Evolutionary conservation across 2,113 vertebrate species (phyloP).

Genomic region (Azemiops feae): DNA sequence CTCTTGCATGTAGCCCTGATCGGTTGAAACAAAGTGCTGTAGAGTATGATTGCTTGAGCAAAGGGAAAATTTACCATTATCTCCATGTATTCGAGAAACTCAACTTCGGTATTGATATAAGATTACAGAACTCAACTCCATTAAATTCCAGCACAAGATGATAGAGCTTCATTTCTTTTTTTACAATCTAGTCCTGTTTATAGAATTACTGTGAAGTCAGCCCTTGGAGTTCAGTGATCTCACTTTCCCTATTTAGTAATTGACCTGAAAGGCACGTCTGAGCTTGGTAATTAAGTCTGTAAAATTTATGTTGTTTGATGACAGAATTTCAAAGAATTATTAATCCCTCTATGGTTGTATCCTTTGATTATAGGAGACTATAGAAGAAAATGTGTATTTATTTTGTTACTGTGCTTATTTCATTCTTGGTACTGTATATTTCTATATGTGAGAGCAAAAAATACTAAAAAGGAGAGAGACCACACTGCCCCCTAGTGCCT

Average conservation of each 20-base stretch:
- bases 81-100: neutral
- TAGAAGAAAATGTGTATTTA: neutral
- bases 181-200: neutral
- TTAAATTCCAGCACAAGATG: neutral
- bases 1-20: neutral
- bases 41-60: neutral
- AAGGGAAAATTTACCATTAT: neutral
- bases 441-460: neutral
- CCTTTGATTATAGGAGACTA: neutral
- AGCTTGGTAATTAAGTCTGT: neutral
- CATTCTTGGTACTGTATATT: neutral
- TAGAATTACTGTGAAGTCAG: neutral
- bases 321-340: neutral
- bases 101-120: neutral
- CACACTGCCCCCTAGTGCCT: conserved; percentile 16
- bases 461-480: neutral
- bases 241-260: neutral
- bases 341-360: neutral
- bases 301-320: neutral
- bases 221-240: neutral
- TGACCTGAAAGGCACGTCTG: neutral
- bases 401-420: neutral
- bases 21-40: neutral
- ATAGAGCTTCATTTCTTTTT: neutral
- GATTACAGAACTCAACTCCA: neutral